Percentiles rank a stretch among this genome's conserved stretches.
Evolutionary conservation across 2,113 vertebrate species (phyloP).

Genomic region (Caranx ignobilis): DNA sequence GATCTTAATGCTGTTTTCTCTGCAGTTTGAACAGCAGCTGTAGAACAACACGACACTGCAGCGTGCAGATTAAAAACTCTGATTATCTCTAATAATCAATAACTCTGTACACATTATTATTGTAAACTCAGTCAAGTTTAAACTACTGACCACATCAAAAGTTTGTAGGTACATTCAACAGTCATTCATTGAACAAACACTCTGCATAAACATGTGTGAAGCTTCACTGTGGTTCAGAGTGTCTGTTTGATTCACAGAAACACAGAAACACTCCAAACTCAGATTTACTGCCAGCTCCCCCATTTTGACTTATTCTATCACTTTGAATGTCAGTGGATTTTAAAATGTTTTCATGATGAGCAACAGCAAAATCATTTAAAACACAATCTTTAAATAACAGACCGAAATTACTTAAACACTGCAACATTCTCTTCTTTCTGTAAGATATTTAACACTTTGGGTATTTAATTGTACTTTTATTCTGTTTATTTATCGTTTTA

Average conservation of each 20-base stretch:
- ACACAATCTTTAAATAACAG: background rate
- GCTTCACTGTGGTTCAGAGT: background rate
- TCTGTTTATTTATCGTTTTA: background rate
- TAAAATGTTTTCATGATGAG: background rate
- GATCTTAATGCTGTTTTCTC: constrained; percentile 8
- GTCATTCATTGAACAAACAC: constrained; percentile 13
- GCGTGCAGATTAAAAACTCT: background rate
- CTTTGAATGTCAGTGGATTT: background rate
- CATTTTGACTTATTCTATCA: background rate
- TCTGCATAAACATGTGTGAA: background rate
- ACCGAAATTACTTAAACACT: background rate
- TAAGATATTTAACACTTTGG: background rate
- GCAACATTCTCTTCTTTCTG: background rate
- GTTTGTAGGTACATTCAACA: constrained; percentile 59
- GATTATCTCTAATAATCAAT: constrained; percentile 17
- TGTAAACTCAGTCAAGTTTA: constrained; percentile 15
- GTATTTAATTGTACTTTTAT: background rate
- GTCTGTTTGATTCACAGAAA: background rate
- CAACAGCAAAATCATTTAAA: background rate
- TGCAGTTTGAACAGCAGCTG: constrained; percentile 16
- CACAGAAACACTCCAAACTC: background rate
- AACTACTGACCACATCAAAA: constrained; percentile 25
- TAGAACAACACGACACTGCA: background rate
- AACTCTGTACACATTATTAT: constrained; percentile 42
- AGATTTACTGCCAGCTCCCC: background rate